These are phyloP conservation scores for Rhinopithecus roxellana DNA, from an alignment of 2,113 vertebrate species.

Conservation along the genomic window DNA sequence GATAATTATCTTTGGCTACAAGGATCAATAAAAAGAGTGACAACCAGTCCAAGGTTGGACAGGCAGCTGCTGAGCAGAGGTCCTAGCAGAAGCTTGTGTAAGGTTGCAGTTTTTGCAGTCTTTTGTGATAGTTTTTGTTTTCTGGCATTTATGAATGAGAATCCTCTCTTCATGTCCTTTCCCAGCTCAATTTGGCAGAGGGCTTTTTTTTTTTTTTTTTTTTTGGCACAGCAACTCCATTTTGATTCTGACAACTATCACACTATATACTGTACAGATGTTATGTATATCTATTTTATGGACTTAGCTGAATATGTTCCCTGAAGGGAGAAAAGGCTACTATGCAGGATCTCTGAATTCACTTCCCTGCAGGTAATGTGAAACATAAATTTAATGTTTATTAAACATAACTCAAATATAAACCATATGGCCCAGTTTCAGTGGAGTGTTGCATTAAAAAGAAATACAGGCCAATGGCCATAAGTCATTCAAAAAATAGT, in stretches of 20 bases:
- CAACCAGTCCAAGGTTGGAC: neutral
- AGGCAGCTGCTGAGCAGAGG: neutral
- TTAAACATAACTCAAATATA: constrained; percentile 36
- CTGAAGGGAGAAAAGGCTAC: constrained; percentile 13
- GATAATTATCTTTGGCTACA: neutral
- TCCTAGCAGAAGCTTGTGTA: neutral
- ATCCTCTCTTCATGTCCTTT: neutral
- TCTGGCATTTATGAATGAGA: neutral
- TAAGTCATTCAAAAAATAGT: constrained; percentile 35
- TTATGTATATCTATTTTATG: neutral
- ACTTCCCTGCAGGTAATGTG: neutral
- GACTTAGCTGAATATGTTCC: neutral
- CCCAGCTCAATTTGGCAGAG: neutral
- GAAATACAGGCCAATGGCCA: neutral
- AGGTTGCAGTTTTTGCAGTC: neutral
- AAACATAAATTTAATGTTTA: constrained; percentile 6
- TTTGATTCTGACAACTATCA: neutral
- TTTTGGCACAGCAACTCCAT: neutral
- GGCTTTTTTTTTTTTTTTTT: neutral
- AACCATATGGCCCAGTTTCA: constrained; percentile 11
- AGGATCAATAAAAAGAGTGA: neutral
- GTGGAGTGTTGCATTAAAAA: neutral
- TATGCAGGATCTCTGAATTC: neutral
- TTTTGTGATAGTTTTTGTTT: neutral
- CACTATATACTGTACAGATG: neutral